Evolutionary conservation across 2,113 vertebrate genomes (phyloP).

Genomic region (Triplophysa tibetana): DNA sequence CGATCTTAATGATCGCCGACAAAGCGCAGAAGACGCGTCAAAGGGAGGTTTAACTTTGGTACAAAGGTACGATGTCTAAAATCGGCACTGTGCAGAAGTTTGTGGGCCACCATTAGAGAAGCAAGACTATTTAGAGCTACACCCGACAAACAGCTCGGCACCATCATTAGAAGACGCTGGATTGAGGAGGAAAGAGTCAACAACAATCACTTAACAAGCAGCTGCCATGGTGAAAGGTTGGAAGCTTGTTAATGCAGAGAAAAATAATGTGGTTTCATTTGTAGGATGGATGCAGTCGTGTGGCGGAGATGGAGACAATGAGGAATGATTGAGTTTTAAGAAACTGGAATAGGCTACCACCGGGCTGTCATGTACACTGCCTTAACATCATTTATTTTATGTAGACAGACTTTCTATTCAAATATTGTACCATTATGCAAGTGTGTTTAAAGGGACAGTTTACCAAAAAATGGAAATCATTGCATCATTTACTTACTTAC

Average conservation of each 20-base stretch:
- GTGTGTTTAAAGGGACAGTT: no score
- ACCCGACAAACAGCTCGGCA: conserved; percentile 12
- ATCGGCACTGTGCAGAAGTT: conserved; percentile 14
- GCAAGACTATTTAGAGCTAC: conserved; percentile 16
- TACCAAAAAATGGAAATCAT: no score
- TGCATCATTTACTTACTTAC: no score
- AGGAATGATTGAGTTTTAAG: conserved; percentile 23
- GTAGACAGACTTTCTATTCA: background rate
- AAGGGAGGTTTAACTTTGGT: conserved; percentile 25
- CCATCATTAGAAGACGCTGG: conserved; percentile 35
- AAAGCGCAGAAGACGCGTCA: background rate
- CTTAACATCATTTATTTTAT: background rate
- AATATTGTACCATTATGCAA: background rate
- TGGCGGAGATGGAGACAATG: background rate
- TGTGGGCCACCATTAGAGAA: conserved; percentile 28
- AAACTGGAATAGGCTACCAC: background rate
- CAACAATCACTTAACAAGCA: conserved; percentile 41
- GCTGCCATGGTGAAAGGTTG: conserved; percentile 32
- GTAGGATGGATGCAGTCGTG: conserved; percentile 23
- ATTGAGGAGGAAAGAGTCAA: conserved; percentile 33
- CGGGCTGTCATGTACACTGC: background rate
- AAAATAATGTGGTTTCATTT: conserved; percentile 37
- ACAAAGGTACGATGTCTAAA: conserved; percentile 17
- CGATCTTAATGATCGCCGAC: conserved; percentile 24
- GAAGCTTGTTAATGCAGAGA: conserved; percentile 35